These are phyloP conservation scores for Tautogolabrus adspersus DNA, from an alignment of 2,113 vertebrate species.

Conservation along the genomic window DNA sequence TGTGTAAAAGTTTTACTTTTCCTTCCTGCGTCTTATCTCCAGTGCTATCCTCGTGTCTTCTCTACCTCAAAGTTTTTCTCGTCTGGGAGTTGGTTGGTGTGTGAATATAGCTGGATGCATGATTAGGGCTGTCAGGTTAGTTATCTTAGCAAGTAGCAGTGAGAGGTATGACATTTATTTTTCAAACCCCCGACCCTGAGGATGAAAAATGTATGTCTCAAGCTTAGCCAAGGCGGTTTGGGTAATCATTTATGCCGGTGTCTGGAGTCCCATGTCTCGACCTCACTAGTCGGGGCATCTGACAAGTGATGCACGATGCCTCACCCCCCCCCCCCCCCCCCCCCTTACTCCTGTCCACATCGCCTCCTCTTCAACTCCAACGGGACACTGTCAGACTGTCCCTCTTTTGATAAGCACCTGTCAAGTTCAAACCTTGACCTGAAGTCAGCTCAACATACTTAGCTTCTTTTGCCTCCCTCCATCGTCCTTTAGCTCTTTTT, in stretches of 20 bases:
- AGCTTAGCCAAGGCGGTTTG: conserved; percentile 68
- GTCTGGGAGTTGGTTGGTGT: conserved; percentile 59
- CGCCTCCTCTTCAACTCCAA: conserved; percentile 7
- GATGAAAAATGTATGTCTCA: conserved; percentile 80
- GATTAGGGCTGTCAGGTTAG: conserved; percentile 73
- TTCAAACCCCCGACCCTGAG: conserved; percentile 76
- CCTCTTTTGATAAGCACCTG: conserved; percentile 70
- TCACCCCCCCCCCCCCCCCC: conserved; percentile 18
- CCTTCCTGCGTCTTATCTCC: conserved; percentile 33
- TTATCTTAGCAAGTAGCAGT: conserved; percentile 69
- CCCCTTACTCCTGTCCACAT: conserved; percentile 19
- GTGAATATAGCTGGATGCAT: conserved; percentile 59
- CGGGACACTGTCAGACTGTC: conserved; percentile 51
- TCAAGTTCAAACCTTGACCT: conserved; percentile 71
- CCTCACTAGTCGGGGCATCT: conserved; percentile 68
- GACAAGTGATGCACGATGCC: conserved; percentile 75
- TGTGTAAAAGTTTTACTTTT: conserved; percentile 34
- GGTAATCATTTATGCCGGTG: conserved; percentile 79
- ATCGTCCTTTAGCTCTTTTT: conserved; percentile 15
- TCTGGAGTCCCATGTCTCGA: conserved; percentile 66
- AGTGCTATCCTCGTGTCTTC: neutral
- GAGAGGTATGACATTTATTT: conserved; percentile 79
- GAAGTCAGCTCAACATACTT: conserved; percentile 33
- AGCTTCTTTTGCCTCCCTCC: neutral
- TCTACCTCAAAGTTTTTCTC: conserved; percentile 43